Evolutionary conservation across 1,140 invertebrate species (phyloP).

Genomic region (Drosophila novamexicana): DNA sequence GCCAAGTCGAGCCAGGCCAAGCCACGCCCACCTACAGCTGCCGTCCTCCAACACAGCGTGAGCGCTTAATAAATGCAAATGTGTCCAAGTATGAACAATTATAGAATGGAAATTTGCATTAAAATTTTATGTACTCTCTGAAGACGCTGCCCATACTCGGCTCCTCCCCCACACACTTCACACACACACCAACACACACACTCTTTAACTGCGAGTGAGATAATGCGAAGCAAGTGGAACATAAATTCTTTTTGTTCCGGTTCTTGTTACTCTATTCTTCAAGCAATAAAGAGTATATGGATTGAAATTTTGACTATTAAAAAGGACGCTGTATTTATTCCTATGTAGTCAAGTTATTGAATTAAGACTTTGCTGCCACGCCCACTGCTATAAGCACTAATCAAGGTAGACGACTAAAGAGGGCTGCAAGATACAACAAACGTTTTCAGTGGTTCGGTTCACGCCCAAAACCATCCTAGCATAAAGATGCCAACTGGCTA

Average conservation of each 20-base stretch:
- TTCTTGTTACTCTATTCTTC: neutral
- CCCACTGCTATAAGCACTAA: too few relatives aligned
- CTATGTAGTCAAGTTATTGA: too few relatives aligned
- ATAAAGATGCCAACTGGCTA: too few relatives aligned
- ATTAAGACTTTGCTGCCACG: too few relatives aligned
- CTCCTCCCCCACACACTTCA: neutral
- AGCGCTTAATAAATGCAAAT: constrained; percentile 75
- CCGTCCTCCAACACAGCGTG: constrained; percentile 14
- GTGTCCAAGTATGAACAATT: constrained; percentile 80
- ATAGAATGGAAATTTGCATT: constrained; percentile 82
- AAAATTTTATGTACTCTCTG: constrained; percentile 76
- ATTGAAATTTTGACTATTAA: too few relatives aligned
- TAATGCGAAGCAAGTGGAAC: constrained; percentile 73
- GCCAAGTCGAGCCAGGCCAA: too few relatives aligned
- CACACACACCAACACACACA: neutral
- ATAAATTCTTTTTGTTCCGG: constrained; percentile 52
- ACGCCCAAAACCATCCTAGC: too few relatives aligned
- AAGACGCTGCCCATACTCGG: constrained; percentile 23
- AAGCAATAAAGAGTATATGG: neutral
- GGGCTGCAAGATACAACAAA: too few relatives aligned
- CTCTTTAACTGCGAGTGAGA: constrained; percentile 27
- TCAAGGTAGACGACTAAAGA: too few relatives aligned
- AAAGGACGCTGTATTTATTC: too few relatives aligned
- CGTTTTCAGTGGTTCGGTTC: too few relatives aligned
- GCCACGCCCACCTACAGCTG: neutral